Base-by-base conservation (phyloP, 2,888 invertebrate genomes). In the Melanostoma scalare region DNA sequence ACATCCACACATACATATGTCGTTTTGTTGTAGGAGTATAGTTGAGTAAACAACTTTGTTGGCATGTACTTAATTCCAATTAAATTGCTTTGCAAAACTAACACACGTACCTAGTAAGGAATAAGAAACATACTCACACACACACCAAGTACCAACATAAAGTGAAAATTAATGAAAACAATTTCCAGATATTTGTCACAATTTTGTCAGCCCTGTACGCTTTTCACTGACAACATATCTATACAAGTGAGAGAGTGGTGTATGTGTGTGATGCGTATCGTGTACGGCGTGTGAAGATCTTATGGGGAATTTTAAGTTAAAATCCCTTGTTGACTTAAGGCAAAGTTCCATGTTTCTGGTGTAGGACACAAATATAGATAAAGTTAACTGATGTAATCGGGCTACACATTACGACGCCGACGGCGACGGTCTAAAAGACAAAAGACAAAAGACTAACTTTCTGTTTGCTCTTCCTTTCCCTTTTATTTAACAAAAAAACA, bases 101-200 rank as follows among this genome's bases (percentile, higher is more conserved):
- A 36, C 76, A 35, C 50, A 55, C 46, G 40, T 3, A 33, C 10
- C 9, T 40, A 50, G 33, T 10, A 30, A 31, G 3, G 20, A 33
- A 4, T 5, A n/a, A 44, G 52, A 65, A 31, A 60, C 20, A 20
- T 20, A 20, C 20, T 20, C 9, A 31, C 1, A 46, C 4, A 44
- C 4, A 6, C 30, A 31, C 42, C 31, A 44, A 33, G 33, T 4
- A 44, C 48, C 4, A 10, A 36, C 36, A 20, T 30, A 31, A 63
- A 60, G 67, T 44, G 46, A 61, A 78, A 78, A 73, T 78, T 78
- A 73, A 78, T 73, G 78, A 78, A 78, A 73, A 78, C 73, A 44
- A 78, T 78, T 73, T 78, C 73, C 73, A 78, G 67, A 73, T 78
- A 78, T 60, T 78, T 73, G 50, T 58, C 50, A 67, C 33, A 40